Evolutionary conservation across 23 tunicate species (phyloP).

Genomic region (Ascidia mentula): DNA sequence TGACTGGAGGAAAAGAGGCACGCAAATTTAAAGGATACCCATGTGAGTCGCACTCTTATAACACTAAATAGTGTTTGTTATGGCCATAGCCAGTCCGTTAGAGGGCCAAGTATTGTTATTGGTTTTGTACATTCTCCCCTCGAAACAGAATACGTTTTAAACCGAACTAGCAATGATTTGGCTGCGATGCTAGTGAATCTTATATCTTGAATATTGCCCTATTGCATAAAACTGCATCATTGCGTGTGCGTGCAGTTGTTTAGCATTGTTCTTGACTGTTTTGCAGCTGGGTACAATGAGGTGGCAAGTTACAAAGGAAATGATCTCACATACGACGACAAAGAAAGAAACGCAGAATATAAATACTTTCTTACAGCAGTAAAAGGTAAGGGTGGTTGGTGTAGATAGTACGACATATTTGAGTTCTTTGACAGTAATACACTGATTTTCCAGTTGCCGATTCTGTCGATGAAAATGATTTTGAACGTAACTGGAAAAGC

Average conservation of each 20-base stretch:
- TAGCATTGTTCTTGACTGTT: no score
- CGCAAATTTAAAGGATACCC: slow-evolving; percentile 25
- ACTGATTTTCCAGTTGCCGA: neutral
- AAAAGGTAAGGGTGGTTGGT: slow-evolving; percentile 9
- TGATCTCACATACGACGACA: neutral
- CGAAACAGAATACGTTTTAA: no score
- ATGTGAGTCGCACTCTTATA: slow-evolving; percentile 3
- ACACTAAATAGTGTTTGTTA: neutral
- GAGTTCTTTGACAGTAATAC: neutral
- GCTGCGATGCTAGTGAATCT: no score
- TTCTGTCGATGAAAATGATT: neutral
- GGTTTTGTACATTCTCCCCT: neutral
- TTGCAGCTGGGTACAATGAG: slow-evolving; percentile 25
- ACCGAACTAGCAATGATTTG: no score
- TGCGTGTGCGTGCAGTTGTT: no score
- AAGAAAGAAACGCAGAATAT: neutral
- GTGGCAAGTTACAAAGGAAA: slow-evolving; percentile 32
- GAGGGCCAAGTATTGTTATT: neutral
- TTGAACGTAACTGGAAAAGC: neutral
- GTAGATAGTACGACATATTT: neutral
- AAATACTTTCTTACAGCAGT: slow-evolving; percentile 29
- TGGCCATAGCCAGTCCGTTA: neutral
- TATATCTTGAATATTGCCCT: no score
- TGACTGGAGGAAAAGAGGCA: neutral
- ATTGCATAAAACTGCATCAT: no score